Evolutionary conservation across 2,888 invertebrate genomes (phyloP).

Genomic region (Sacculina carcini): DNA sequence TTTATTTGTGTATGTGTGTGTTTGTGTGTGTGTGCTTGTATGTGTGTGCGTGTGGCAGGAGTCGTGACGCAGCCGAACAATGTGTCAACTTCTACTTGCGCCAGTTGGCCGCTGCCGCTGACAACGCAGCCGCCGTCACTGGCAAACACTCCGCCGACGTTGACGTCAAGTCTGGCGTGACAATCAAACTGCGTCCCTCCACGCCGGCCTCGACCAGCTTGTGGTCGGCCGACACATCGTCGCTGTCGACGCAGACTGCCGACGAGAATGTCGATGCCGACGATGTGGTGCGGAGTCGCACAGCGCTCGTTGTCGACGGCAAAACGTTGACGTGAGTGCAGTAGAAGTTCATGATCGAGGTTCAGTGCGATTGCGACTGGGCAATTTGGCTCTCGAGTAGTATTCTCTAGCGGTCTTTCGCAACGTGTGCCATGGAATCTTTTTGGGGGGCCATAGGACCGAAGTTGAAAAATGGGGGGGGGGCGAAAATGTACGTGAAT

Average conservation of each 20-base stretch:
- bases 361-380: neutral
- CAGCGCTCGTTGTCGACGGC: conserved; percentile 77
- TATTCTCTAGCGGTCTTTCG: too few relatives aligned
- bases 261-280: neutral
- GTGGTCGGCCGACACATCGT: neutral
- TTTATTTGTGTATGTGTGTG: too few relatives aligned
- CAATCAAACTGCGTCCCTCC: neutral
- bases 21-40: too few relatives aligned
- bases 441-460: too few relatives aligned
- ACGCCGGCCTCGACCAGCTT: neutral
- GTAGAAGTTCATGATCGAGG: neutral
- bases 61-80: conserved; percentile 49
- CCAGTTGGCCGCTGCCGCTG: conserved; percentile 22
- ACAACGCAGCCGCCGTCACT: neutral
- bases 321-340: conserved; percentile 42
- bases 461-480: too few relatives aligned
- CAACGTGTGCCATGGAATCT: too few relatives aligned
- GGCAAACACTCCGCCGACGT: neutral
- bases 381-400: neutral
- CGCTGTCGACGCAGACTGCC: neutral
- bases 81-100: conserved; percentile 35
- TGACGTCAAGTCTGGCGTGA: neutral
- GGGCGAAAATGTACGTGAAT: too few relatives aligned
- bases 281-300: conserved; percentile 18
- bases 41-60: conserved; percentile 34